phyloP scores from a whole-genome alignment of 2,888 invertebrate species.

The Syrphus vitripennis region DNA sequence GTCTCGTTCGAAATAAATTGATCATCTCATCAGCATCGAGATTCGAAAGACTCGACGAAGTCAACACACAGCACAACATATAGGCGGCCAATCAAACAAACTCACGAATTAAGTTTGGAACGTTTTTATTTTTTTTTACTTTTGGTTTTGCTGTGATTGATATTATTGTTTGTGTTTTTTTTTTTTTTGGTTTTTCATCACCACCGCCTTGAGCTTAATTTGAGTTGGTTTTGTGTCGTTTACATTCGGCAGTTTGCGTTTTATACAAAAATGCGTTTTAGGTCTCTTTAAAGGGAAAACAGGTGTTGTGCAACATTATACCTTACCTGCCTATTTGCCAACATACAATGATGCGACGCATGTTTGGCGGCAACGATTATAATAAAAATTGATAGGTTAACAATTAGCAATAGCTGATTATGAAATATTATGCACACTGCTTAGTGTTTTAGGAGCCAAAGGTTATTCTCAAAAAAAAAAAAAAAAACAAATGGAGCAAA shows the following conservation, averaged over 20 bases:
- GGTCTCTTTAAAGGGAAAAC: conserved; percentile 23
- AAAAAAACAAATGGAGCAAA: not conserved
- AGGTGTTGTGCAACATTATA: conserved; percentile 41
- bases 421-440: not conserved
- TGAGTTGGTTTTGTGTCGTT: conserved; percentile 56
- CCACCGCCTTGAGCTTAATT: conserved; percentile 66
- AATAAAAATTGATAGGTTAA: not conserved
- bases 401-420: not conserved
- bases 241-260: not conserved
- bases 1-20: conserved; percentile 33
- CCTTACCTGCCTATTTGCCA: not conserved
- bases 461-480: not conserved
- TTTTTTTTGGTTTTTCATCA: conserved; percentile 8
- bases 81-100: conserved; percentile 51
- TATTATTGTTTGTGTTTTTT: not conserved
- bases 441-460: not conserved
- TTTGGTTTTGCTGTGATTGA: not conserved
- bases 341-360: not conserved
- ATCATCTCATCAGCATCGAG: conserved; percentile 40
- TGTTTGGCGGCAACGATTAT: not conserved
- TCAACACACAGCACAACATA: not conserved
- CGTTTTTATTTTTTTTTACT: not conserved
- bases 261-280: not conserved
- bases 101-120: conserved; percentile 22
- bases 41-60: conserved; percentile 1